These are phyloP conservation scores for Hozukius guyotensis DNA, from an alignment of 2,797 vertebrate genomes.

Conservation along the genomic window DNA sequence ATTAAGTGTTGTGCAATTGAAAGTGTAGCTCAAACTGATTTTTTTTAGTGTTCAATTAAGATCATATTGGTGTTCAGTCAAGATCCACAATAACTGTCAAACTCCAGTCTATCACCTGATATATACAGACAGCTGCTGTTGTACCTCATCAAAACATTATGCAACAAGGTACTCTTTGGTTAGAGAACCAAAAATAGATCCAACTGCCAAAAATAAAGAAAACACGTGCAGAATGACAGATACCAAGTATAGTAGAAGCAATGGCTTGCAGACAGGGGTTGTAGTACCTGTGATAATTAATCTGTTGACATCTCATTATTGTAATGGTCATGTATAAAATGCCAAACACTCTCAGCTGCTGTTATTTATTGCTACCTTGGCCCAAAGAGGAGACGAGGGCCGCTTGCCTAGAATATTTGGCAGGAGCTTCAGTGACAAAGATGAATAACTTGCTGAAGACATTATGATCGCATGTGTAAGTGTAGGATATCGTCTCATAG, in stretches of 20 bases:
- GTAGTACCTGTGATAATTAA: not conserved
- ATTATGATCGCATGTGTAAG: not conserved
- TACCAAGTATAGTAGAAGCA: not conserved
- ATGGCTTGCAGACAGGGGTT: not conserved
- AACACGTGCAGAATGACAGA: not conserved
- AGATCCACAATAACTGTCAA: not conserved
- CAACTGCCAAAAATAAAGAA: not conserved
- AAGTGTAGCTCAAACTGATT: not conserved
- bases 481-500: not conserved
- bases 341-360: not conserved
- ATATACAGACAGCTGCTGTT: not conserved
- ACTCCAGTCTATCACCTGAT: not conserved
- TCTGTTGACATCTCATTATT: not conserved
- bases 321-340: not conserved
- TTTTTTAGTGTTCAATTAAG: not conserved
- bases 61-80: not conserved
- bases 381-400: not conserved
- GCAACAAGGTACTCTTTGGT: not conserved
- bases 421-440: not conserved
- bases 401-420: not conserved
- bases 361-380: not conserved
- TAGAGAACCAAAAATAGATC: not conserved
- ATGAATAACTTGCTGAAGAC: not conserved
- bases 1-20: not conserved
- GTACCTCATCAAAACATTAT: not conserved